Evolutionary conservation across 2,113 vertebrate genomes (phyloP), one percentile per base, ranked within the genome.

Genomic region (Siniperca chuatsi): DNA sequence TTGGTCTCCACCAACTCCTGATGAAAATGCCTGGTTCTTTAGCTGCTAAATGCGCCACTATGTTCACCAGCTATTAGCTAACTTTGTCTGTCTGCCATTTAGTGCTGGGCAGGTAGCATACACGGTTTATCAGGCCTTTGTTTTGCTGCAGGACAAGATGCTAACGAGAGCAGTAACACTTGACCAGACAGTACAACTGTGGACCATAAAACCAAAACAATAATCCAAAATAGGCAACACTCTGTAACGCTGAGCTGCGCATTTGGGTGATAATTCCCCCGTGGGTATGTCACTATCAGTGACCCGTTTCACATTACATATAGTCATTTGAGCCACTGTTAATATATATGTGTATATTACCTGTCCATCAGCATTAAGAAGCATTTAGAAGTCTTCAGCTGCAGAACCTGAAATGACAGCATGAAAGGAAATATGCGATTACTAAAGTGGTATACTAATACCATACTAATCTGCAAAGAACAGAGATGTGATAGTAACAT

Each of bases 361-460:
- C 64, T 82, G 20, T 44, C 42, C 15, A 9, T 52, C 29, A 16
- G 6, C 60, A 2, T 12, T 1, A 8, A 11, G 6, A 35, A 16
- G 6, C 60, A 2, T 12, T 1, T 6, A 11, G 6, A 35, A 0
- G 44, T 73, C 60, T 64, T 58, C 55, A 60, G 0, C 65, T 33
- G 73, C 73, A 58, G 55, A 6, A 48, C 64, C 80, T 83, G 75
- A 64, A 79, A 86, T 21, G 66, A 77, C 8, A 81, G 5, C 74
- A 80, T 6, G 62, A n/a, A 8, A 40, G n/a, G 21, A 83, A 76
- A 77, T 25, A 57, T 25, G 35, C 18, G 4, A 57, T 70, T 12
- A 33, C 2, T 7, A 52, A 68, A 33, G 25, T 18, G 11, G 1
- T 4, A 16, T 37, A 40, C 4, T 21, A 20, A 10, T 20, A 4